Conservation (phyloP, 2,113 vertebrate genomes). For the Toxotes jaculatrix region DNA sequence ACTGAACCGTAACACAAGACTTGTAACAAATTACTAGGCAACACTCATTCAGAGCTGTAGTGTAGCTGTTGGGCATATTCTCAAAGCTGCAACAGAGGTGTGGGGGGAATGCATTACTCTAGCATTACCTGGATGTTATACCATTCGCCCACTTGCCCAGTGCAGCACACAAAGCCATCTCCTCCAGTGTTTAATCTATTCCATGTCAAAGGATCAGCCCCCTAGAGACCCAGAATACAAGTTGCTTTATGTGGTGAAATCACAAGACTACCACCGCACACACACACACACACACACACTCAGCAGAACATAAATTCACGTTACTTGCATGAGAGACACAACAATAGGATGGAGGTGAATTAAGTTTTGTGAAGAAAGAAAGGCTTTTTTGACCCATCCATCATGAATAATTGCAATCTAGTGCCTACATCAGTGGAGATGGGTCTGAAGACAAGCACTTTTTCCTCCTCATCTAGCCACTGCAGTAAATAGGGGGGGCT, state of each 20-base stretch:
- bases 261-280: constrained; percentile 37
- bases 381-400: constrained; percentile 24
- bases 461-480: constrained; percentile 38
- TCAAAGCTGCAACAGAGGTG: constrained; percentile 34
- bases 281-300: not conserved
- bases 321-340: constrained; percentile 47
- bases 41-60: constrained; percentile 14
- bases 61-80: constrained; percentile 24
- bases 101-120: constrained; percentile 55
- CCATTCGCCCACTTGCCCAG: constrained; percentile 36
- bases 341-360: constrained; percentile 39
- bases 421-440: constrained; percentile 11
- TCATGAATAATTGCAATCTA: constrained; percentile 58
- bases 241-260: constrained; percentile 68
- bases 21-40: constrained; percentile 52
- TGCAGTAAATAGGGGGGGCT: constrained; percentile 21
- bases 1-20: constrained; percentile 52
- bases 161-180: constrained; percentile 42
- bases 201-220: constrained; percentile 71
- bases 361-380: constrained; percentile 37
- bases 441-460: constrained; percentile 36
- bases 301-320: constrained; percentile 27
- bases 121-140: constrained; percentile 46
- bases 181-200: constrained; percentile 69
- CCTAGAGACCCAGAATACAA: constrained; percentile 59